Percentiles rank a stretch among this genome's conserved stretches.
Evolutionary conservation across 2,113 vertebrate species (phyloP).

Genomic region (Oophaga pumilio): DNA sequence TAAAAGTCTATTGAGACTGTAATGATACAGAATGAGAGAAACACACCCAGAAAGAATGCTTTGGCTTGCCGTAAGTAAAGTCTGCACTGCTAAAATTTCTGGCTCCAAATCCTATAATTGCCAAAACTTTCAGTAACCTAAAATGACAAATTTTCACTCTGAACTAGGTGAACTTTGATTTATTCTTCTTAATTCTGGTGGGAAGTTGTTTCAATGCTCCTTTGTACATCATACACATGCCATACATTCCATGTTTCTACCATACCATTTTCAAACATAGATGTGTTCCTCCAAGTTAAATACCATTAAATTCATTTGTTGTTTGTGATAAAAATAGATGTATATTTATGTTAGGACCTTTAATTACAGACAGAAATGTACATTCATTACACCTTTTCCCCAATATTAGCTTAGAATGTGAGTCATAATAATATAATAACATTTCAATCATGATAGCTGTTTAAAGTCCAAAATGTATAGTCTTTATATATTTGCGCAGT

Average conservation of each 20-base stretch:
- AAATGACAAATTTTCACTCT: too few species aligned
- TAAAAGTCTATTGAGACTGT: too few species aligned
- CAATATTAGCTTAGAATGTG: background rate
- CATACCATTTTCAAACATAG: background rate
- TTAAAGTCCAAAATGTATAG: background rate
- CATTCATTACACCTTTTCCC: background rate
- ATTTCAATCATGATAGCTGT: background rate
- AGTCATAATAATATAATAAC: constrained; percentile 1
- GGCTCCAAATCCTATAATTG: too few species aligned
- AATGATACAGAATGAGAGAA: too few species aligned
- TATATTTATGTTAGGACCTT: background rate
- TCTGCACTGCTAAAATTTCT: too few species aligned
- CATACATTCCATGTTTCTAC: background rate
- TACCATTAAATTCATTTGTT: background rate
- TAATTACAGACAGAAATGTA: background rate
- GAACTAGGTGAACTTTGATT: too few species aligned
- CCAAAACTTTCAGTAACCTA: too few species aligned
- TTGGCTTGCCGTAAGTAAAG: too few species aligned
- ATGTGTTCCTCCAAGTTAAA: background rate
- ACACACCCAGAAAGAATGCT: too few species aligned
- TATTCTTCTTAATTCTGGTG: background rate
- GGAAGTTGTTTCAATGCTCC: background rate
- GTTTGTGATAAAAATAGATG: constrained; percentile 12
- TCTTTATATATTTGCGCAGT: background rate
- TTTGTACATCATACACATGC: background rate